Evolutionary conservation across 1,140 invertebrate genomes (phyloP), one percentile per base, ranked within the genome.

Genomic region (Phthorimaea operculella): DNA sequence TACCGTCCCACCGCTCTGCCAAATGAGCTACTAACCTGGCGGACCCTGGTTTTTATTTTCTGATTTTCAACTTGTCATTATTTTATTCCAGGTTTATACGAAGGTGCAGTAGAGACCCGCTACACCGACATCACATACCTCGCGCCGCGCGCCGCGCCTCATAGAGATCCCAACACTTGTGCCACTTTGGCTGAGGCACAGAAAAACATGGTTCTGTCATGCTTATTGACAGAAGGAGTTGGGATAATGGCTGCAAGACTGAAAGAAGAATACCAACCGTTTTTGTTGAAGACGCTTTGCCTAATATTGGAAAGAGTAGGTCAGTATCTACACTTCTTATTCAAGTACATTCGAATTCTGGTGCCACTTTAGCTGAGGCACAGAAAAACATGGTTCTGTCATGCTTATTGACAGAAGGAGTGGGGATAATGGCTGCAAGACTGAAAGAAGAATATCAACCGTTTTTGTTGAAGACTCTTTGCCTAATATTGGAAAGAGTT

Each of bases 241-340:
- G 90, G 89, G 1, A 75, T 87, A 56, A 81, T 91, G 53, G 89
- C 90, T 1, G 57, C 64, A 14, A 68, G 73, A 21, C 72, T 91
- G 1, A 62, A 75, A 48, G 28, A 60, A 0, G 57, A 87, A 2
- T 91, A 88, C 74, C 79, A 90, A 39, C 74, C 71, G 12, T 90
- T 87, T 79, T 64, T 92, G 48, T 61, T 92, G 15, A 88, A 89
- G 64, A 89, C 88, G 6, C 71, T 93, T n/a, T 92, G 90, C 62
- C 64, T 89, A n/a, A 66, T 92, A 15, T 79, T 92, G 54, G 91
- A 92, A 82, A 84, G 87, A 76, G 89, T 90, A 55, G 90, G 91
- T 88, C 75, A 74, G 70, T 79, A n/a, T n/a, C n/a, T n/a, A n/a
- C n/a, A n/a, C n/a, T n/a, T n/a, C 52, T 7, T 5, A n/a, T n/a